Evolutionary conservation across 2,888 invertebrate genomes (phyloP).

Genomic region (Orthosia gothica): DNA sequence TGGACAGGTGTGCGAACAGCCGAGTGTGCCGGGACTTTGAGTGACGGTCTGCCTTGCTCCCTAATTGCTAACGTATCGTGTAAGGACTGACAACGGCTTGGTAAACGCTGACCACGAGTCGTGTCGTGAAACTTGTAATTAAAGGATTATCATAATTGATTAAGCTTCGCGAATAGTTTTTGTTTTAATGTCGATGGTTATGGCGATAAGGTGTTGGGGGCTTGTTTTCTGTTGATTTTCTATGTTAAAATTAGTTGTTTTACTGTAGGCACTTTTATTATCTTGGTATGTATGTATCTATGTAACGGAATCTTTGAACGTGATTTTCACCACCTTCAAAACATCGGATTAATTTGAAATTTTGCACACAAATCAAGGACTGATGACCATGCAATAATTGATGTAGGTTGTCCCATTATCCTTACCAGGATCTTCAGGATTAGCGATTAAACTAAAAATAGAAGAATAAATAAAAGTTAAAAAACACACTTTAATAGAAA

Average conservation of each 20-base stretch:
- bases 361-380: no score
- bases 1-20: slow-evolving; percentile 77
- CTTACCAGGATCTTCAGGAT: no score
- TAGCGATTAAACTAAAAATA: no score
- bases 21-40: slow-evolving; percentile 79
- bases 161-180: slow-evolving; percentile 25
- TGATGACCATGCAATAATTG: no score
- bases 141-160: slow-evolving; percentile 54
- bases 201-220: slow-evolving; percentile 1
- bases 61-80: slow-evolving; percentile 71
- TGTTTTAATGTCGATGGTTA: neutral
- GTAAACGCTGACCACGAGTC: slow-evolving; percentile 36
- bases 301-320: no score
- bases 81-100: slow-evolving; percentile 68
- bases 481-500: no score
- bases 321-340: no score
- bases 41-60: slow-evolving; percentile 72
- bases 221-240: slow-evolving; percentile 1
- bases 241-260: neutral
- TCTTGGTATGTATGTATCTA: no score
- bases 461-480: no score
- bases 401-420: no score
- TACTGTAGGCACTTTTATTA: no score
- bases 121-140: slow-evolving; percentile 42
- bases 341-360: no score